phyloP scores from a whole-genome alignment of 2,888 invertebrate species.

The Oxyteleia sp. region DNA sequence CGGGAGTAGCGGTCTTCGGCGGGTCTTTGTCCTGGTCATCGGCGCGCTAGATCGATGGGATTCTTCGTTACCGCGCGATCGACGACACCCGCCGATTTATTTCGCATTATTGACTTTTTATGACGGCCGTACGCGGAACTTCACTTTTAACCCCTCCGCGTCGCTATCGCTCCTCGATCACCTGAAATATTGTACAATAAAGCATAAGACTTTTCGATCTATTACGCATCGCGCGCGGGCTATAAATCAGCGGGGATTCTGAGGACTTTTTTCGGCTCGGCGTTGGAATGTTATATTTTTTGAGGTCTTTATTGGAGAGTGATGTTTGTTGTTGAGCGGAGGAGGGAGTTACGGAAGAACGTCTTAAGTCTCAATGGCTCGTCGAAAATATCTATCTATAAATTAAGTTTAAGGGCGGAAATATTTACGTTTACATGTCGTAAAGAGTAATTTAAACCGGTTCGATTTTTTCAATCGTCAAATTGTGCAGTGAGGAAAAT shows the following conservation, averaged over 20 bases:
- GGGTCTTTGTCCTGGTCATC: too few relatives aligned
- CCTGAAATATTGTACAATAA: conserved; percentile 65
- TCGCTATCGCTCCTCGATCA: conserved; percentile 26
- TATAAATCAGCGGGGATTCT: conserved; percentile 34
- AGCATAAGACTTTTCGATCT: conserved; percentile 44
- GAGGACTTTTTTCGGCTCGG: background rate
- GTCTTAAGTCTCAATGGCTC: too few relatives aligned
- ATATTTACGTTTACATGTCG: too few relatives aligned
- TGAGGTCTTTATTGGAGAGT: conserved; percentile 13
- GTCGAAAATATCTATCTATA: too few relatives aligned
- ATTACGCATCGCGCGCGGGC: conserved; percentile 38
- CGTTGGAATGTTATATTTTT: conserved; percentile 43
- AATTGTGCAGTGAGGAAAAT: too few relatives aligned
- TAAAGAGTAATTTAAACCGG: too few relatives aligned
- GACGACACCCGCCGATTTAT: conserved; percentile 72
- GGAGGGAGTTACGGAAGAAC: too few relatives aligned
- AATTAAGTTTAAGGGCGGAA: too few relatives aligned
- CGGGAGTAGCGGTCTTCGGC: too few relatives aligned
- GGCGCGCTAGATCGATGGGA: too few relatives aligned
- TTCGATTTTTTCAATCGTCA: too few relatives aligned
- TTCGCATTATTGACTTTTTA: conserved; percentile 72
- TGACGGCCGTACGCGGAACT: conserved; percentile 44
- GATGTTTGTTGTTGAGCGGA: background rate
- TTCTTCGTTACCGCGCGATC: conserved; percentile 65
- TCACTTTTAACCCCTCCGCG: conserved; percentile 33